A percentile compares a stretch with the other conserved stretches of the same genome.
Conservation (phyloP, 2,888 invertebrate genomes). For the Drosophila diplacantha region DNA sequence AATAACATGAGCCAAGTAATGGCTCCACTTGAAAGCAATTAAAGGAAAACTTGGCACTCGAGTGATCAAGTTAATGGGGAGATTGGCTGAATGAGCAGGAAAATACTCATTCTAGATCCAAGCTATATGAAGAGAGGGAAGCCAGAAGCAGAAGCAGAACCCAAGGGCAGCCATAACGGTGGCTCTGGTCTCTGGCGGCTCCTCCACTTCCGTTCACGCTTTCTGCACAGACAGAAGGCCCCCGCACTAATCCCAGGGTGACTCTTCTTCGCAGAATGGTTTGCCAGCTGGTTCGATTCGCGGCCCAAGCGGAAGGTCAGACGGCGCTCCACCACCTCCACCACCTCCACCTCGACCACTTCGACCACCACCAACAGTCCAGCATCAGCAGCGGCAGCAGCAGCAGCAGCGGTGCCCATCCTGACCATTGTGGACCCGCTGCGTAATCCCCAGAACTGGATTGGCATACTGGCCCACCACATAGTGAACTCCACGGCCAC, state of each 20-base stretch:
- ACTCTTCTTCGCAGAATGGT: constrained; percentile 77
- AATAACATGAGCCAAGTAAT: not conserved
- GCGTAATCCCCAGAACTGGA: constrained; percentile 77
- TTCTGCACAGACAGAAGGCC: constrained; percentile 26
- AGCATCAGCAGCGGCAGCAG: constrained; percentile 64
- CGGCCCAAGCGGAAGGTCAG: constrained; percentile 59
- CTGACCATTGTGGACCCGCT: constrained; percentile 76
- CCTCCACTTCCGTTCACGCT: constrained; percentile 37
- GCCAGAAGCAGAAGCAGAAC: constrained; percentile 13
- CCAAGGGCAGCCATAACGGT: constrained; percentile 14
- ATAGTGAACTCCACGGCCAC: constrained; percentile 72
- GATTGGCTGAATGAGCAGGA: constrained; percentile 27
- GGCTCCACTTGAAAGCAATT: constrained; percentile 2
- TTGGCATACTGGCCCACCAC: constrained; percentile 76
- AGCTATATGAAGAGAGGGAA: not conserved
- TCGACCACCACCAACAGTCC: constrained; percentile 68
- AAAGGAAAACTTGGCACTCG: constrained; percentile 7
- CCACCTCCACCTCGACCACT: constrained; percentile 69
- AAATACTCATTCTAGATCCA: not conserved
- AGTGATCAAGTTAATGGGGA: constrained; percentile 21
- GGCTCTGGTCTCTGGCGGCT: constrained; percentile 1
- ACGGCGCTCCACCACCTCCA: constrained; percentile 63
- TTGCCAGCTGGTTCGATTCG: constrained; percentile 79
- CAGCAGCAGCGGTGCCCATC: constrained; percentile 76
- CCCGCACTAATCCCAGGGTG: not conserved